A percentile compares a stretch with the other conserved stretches of the same genome.
These are phyloP conservation scores for Pantherophis alleghaniensis DNA, from an alignment of 2,797 vertebrate species.

Conservation along the genomic window DNA sequence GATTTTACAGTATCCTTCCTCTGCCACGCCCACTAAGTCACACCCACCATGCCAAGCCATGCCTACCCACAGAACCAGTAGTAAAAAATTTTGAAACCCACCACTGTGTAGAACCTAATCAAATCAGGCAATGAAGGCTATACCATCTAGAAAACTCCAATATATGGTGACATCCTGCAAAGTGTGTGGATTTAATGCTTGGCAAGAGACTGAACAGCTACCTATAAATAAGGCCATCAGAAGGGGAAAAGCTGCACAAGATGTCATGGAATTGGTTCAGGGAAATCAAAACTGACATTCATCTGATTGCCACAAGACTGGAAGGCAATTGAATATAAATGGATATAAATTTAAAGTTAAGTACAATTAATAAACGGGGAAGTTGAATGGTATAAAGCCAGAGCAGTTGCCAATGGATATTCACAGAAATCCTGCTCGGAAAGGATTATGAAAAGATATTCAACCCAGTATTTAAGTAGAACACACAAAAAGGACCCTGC, in stretches of 20 bases:
- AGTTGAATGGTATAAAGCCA: not conserved
- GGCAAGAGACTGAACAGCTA: not conserved
- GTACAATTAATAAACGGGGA: not conserved
- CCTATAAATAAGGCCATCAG: not conserved
- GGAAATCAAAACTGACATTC: not conserved
- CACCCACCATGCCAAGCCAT: no score
- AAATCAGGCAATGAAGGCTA: not conserved
- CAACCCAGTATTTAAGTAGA: not conserved
- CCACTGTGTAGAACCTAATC: not conserved
- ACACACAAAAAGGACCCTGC: not conserved
- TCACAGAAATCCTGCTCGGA: not conserved
- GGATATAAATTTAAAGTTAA: not conserved
- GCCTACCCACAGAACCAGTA: no score
- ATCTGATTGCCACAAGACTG: not conserved
- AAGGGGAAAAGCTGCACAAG: not conserved
- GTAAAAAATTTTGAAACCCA: no score
- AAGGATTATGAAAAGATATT: not conserved
- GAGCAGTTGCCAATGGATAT: not conserved
- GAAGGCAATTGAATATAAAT: not conserved
- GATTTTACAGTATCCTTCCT: no score
- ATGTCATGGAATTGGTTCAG: not conserved
- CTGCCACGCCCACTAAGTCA: no score
- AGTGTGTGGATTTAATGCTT: not conserved
- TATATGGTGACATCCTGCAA: not conserved
- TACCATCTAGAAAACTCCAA: not conserved